These are phyloP conservation scores for Phrynocephalus forsythii DNA, from an alignment of 2,797 vertebrate genomes.

Conservation along the genomic window DNA sequence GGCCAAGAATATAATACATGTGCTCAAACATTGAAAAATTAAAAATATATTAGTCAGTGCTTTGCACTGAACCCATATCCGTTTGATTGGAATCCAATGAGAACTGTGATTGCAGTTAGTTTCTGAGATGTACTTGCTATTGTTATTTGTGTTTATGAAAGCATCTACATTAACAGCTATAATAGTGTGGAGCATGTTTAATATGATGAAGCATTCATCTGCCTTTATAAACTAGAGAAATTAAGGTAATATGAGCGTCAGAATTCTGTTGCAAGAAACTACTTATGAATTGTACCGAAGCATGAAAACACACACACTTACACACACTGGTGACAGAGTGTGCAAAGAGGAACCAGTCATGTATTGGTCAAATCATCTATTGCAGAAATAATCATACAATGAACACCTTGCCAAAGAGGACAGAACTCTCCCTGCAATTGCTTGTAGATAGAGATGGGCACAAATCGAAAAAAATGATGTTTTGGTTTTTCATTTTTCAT, in stretches of 20 bases:
- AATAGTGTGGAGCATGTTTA: neutral
- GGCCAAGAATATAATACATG: neutral
- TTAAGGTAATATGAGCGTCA: neutral
- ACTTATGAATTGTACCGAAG: too few species aligned
- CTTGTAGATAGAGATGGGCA: too few species aligned
- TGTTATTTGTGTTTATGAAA: neutral
- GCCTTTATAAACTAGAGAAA: neutral
- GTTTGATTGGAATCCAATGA: constrained; percentile 11
- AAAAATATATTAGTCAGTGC: constrained; percentile 43
- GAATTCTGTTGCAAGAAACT: too few species aligned
- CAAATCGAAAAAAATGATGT: too few species aligned
- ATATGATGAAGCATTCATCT: neutral
- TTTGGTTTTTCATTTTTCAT: too few species aligned
- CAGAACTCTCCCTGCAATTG: too few species aligned
- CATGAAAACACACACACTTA: too few species aligned
- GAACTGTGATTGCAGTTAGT: constrained; percentile 9
- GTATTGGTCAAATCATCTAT: too few species aligned
- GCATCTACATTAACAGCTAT: neutral
- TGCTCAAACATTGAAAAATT: constrained; percentile 41
- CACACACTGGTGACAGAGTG: too few species aligned
- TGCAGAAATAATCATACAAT: too few species aligned
- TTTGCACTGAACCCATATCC: constrained; percentile 51
- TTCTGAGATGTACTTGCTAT: constrained; percentile 19
- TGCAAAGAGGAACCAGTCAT: too few species aligned
- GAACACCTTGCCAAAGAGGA: too few species aligned